phyloP scores from a whole-genome alignment of 2,888 invertebrate species.

The Dryobotodes eremita region DNA sequence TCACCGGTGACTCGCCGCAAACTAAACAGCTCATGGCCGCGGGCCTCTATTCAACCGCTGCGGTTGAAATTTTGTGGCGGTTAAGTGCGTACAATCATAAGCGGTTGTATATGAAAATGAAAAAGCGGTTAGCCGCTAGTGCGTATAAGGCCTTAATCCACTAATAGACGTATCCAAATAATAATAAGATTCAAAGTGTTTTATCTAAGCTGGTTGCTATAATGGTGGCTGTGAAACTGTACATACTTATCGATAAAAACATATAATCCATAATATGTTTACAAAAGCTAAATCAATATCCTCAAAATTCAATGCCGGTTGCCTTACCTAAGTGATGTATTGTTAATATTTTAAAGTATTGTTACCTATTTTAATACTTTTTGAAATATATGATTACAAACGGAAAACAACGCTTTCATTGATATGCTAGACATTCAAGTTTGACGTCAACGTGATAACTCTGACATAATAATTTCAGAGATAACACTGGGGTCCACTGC shows the following conservation, averaged over 20 bases:
- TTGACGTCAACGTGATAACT: constrained; percentile 70
- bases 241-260: constrained; percentile 5
- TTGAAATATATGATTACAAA: constrained; percentile 50
- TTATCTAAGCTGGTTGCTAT: constrained; percentile 4
- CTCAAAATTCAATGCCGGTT: background rate
- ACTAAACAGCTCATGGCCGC: too few relatives aligned
- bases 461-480: constrained; percentile 77
- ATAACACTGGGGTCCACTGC: constrained; percentile 59
- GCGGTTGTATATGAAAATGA: too few relatives aligned
- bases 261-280: background rate
- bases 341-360: constrained; percentile 9
- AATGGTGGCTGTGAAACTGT: constrained; percentile 15
- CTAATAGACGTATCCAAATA: constrained; percentile 13
- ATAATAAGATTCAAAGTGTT: constrained; percentile 14
- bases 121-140: too few relatives aligned
- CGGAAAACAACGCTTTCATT: constrained; percentile 66
- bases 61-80: too few relatives aligned
- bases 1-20: too few relatives aligned
- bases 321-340: background rate
- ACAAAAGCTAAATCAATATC: background rate
- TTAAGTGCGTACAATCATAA: too few relatives aligned
- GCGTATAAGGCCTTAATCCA: constrained; percentile 20
- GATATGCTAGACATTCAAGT: constrained; percentile 21
- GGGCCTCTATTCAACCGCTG: too few relatives aligned
- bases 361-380: constrained; percentile 53